These are phyloP conservation scores for Aphaenogaster ashmeadi DNA, from an alignment of 1,140 invertebrate species.

Conservation along the genomic window DNA sequence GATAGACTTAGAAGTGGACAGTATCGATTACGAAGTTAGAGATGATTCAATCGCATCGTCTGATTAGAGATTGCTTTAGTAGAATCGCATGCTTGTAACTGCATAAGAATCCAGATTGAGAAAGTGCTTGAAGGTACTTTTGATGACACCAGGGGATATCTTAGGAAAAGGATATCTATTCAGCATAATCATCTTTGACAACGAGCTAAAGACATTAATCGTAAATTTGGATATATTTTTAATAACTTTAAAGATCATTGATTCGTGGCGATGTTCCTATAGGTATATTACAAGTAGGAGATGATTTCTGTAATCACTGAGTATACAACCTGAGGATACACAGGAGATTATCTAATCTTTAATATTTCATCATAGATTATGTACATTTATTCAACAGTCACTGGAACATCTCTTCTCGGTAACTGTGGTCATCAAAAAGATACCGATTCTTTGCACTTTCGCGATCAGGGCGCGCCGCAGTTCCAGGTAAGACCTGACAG, in stretches of 20 bases:
- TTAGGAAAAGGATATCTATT: constrained; percentile 2
- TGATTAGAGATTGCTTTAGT: constrained; percentile 14
- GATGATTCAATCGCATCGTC: background rate
- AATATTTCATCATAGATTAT: background rate
- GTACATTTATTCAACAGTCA: background rate
- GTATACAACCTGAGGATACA: too few relatives aligned
- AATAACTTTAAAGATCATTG: background rate
- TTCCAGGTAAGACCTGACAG: background rate
- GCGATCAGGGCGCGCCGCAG: background rate
- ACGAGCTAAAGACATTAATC: background rate
- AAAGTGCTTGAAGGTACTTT: background rate
- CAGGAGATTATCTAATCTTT: background rate
- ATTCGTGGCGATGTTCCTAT: background rate
- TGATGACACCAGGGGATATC: background rate
- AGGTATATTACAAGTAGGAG: background rate
- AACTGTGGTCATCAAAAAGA: background rate
- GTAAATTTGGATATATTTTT: too few relatives aligned
- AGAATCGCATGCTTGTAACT: background rate
- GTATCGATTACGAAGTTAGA: background rate
- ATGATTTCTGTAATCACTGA: background rate
- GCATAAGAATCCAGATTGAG: constrained; percentile 14
- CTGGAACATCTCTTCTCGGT: background rate
- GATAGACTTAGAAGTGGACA: constrained; percentile 1
- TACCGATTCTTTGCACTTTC: background rate
- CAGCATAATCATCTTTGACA: background rate